Percentiles rank a stretch among this genome's conserved stretches.
Conservation (phyloP, 2,797 vertebrate species). For the Poeciliopsis paucimaculata region DNA sequence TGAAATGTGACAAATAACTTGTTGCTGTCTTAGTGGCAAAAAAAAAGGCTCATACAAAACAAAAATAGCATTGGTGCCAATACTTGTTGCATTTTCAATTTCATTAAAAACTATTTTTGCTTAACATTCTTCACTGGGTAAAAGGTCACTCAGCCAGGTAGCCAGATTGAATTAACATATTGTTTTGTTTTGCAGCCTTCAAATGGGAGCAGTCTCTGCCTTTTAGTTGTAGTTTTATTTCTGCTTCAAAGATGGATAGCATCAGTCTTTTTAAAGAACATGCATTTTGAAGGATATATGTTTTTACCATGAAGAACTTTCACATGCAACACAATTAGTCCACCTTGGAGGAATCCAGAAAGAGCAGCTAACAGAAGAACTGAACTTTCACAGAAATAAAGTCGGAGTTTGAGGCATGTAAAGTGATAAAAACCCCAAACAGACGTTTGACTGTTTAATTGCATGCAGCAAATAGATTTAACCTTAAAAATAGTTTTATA, state of each 20-base stretch:
- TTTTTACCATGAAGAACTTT: constrained; percentile 22
- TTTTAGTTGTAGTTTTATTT: constrained; percentile 3
- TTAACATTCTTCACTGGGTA: not conserved
- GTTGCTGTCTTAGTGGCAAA: not conserved
- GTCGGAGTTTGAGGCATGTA: constrained; percentile 53
- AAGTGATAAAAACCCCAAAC: constrained; percentile 41
- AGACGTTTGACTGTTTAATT: constrained; percentile 52
- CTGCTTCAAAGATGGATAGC: constrained; percentile 7
- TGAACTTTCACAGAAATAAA: constrained; percentile 41
- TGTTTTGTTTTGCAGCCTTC: not conserved
- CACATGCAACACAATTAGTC: constrained; percentile 19
- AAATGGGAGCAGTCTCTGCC: not conserved
- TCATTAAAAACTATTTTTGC: not conserved
- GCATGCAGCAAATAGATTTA: constrained; percentile 43
- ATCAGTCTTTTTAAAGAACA: constrained; percentile 24
- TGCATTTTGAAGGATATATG: constrained; percentile 39
- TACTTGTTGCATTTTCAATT: not conserved
- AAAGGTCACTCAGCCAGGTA: not conserved
- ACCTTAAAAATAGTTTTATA: constrained; percentile 38
- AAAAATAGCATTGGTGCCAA: not conserved
- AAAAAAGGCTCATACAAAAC: not conserved
- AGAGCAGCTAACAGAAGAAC: constrained; percentile 67
- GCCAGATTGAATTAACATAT: not conserved
- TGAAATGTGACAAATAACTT: not conserved
- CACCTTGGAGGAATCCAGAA: constrained; percentile 61